Conservation (phyloP, 2,113 vertebrate species). For the Bubo blakistoni region DNA sequence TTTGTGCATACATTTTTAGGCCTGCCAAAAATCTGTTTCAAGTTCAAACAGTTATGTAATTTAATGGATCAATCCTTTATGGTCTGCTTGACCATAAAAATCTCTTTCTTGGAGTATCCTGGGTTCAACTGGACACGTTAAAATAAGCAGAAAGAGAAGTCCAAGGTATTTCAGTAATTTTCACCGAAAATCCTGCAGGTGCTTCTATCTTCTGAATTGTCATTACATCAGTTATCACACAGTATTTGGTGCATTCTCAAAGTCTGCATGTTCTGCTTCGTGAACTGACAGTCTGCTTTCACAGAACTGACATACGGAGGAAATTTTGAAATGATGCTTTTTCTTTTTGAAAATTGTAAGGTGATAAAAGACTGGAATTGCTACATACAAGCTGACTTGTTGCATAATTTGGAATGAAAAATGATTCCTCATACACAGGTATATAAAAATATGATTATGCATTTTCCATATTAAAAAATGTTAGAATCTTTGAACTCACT, state of each 20-base stretch:
- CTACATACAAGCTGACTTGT: background rate
- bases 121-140: background rate
- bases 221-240: background rate
- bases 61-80: background rate
- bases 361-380: background rate
- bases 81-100: background rate
- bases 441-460: background rate
- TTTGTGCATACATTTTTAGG: background rate
- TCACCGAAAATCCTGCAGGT: background rate
- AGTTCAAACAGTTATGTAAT: background rate
- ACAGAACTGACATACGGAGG: background rate
- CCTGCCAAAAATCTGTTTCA: conserved; percentile 18
- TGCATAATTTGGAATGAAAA: background rate
- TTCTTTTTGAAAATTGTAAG: background rate
- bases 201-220: background rate
- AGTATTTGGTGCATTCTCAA: background rate
- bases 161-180: background rate
- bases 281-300: background rate
- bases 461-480: background rate
- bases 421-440: background rate
- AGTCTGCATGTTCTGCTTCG: background rate
- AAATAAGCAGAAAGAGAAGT: background rate
- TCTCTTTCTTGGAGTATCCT: background rate
- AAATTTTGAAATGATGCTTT: background rate
- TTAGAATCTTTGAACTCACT: conserved; percentile 31